phyloP scores from a whole-genome alignment of 2,888 invertebrate genomes.

The Dynastes tityus region DNA sequence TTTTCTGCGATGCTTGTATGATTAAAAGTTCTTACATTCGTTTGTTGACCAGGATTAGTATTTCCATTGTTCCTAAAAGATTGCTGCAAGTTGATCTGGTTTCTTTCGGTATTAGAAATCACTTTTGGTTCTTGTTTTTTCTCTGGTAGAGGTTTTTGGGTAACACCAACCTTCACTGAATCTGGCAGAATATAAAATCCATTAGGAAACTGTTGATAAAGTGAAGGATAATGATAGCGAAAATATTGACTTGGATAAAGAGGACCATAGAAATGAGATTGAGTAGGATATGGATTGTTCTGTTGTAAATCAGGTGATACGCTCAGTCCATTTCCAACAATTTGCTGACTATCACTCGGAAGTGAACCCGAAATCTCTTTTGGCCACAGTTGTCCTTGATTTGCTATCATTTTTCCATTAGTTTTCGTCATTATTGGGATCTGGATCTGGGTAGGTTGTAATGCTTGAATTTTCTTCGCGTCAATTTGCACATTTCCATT shows the following conservation, averaged over 20 bases:
- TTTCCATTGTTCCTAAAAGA: background rate
- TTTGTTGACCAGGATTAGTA: background rate
- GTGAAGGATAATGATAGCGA: background rate
- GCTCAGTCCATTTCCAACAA: background rate
- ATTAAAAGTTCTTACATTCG: conserved; percentile 1
- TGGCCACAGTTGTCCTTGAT: background rate
- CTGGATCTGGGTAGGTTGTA: background rate
- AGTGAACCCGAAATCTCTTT: background rate
- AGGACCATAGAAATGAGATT: conserved; percentile 7
- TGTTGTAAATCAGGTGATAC: background rate
- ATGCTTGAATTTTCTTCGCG: background rate
- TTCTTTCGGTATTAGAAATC: background rate
- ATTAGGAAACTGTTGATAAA: conserved; percentile 35
- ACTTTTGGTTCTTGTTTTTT: background rate
- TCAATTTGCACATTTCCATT: conserved; percentile 6
- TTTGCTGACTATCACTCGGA: background rate
- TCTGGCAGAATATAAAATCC: conserved; percentile 31
- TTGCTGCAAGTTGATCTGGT: background rate
- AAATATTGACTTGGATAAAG: conserved; percentile 26
- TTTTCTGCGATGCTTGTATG: conserved; percentile 8
- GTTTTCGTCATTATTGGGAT: background rate
- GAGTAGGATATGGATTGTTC: background rate
- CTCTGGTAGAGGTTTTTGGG: background rate
- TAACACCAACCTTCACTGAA: background rate
- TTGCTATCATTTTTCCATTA: background rate